Evolutionary conservation across 2,113 vertebrate genomes (phyloP).

Genomic region (Numida meleagris): DNA sequence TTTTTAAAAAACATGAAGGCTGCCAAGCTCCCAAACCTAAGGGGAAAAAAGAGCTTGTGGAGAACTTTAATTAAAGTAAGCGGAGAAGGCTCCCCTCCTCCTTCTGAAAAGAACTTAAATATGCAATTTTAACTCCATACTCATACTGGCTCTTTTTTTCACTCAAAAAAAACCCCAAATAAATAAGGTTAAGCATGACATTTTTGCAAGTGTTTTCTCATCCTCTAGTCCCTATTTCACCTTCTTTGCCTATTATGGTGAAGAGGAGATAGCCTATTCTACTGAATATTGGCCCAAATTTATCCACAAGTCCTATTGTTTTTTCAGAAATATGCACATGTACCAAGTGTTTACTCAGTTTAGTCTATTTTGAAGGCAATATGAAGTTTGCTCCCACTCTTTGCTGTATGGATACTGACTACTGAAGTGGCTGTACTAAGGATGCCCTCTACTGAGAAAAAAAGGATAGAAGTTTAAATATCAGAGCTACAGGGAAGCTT

Average conservation of each 20-base stretch:
- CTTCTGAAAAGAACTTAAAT: conserved; percentile 33
- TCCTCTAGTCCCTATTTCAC: neutral
- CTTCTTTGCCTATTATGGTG: neutral
- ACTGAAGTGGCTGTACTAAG: conserved; percentile 61
- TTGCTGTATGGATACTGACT: neutral
- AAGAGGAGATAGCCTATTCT: neutral
- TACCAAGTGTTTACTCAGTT: neutral
- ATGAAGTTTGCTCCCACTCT: neutral
- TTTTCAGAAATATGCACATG: neutral
- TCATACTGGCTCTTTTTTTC: neutral
- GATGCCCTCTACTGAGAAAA: conserved; percentile 72
- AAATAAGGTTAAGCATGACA: neutral
- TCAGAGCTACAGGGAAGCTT: neutral
- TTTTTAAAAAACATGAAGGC: conserved; percentile 36
- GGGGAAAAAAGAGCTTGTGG: neutral
- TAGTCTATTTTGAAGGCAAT: conserved; percentile 11
- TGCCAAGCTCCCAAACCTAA: conserved; percentile 58
- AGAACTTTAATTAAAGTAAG: conserved; percentile 50
- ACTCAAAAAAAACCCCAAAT: no score
- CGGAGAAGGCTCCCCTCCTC: neutral
- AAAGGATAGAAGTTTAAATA: conserved; percentile 29
- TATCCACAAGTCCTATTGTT: neutral
- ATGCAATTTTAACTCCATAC: neutral
- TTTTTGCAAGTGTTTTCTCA: neutral
- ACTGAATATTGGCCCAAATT: neutral